These are phyloP conservation scores for Tenthredo distinguenda DNA, from an alignment of 2,888 invertebrate species.

Conservation along the genomic window DNA sequence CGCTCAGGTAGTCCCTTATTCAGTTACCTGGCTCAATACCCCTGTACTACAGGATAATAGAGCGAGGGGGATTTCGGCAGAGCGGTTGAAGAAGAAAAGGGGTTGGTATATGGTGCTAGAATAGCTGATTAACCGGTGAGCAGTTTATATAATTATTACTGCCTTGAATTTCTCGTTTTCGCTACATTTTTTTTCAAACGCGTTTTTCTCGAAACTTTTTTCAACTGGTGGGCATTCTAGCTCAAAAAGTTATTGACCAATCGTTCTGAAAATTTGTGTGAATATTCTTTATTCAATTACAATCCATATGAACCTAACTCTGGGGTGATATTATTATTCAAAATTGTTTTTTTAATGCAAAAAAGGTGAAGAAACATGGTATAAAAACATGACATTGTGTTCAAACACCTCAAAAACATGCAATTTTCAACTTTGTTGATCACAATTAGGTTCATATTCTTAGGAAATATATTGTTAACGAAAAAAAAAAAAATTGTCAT, in stretches of 20 bases:
- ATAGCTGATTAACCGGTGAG: too few relatives aligned
- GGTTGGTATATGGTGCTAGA: too few relatives aligned
- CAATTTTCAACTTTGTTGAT: not conserved
- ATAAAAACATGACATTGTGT: slow-evolving; percentile 18
- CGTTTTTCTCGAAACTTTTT: too few relatives aligned
- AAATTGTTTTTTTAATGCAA: slow-evolving; percentile 53
- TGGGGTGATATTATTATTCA: slow-evolving; percentile 51
- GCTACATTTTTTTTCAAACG: too few relatives aligned
- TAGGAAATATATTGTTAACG: not conserved
- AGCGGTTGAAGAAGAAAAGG: too few relatives aligned
- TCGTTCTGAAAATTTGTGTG: slow-evolving; percentile 39
- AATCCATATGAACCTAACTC: slow-evolving; percentile 45
- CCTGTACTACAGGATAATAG: too few relatives aligned
- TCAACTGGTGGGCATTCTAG: slow-evolving; percentile 28
- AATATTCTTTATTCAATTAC: slow-evolving; percentile 53
- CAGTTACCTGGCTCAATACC: too few relatives aligned
- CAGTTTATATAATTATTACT: too few relatives aligned
- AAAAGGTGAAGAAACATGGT: slow-evolving; percentile 52
- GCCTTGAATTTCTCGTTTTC: too few relatives aligned
- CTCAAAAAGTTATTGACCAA: slow-evolving; percentile 30
- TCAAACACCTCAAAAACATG: slow-evolving; percentile 39
- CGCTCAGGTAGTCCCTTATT: too few relatives aligned
- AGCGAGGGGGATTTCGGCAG: too few relatives aligned
- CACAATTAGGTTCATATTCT: not conserved
- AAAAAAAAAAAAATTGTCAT: not conserved